These are phyloP conservation scores for Cryptoprocta ferox DNA, from an alignment of 2,797 vertebrate species.

Conservation along the genomic window DNA sequence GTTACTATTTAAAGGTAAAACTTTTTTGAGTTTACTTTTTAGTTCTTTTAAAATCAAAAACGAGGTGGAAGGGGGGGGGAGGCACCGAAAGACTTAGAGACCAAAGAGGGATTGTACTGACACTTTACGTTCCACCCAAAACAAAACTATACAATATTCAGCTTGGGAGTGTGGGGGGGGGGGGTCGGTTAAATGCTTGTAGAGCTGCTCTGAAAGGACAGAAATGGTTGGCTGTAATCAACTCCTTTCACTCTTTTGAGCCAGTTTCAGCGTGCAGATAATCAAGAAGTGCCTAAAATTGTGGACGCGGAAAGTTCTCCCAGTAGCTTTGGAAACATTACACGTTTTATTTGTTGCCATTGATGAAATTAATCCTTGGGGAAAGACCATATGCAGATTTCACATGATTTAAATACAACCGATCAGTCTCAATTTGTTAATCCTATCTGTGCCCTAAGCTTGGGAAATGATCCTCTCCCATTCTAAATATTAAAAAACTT, in stretches of 20 bases:
- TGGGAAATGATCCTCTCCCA: neutral
- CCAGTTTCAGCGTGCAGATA: neutral
- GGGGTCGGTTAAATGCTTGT: neutral
- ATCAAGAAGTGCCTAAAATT: neutral
- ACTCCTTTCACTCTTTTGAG: neutral
- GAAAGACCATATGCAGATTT: neutral
- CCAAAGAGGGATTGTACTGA: neutral
- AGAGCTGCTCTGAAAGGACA: neutral
- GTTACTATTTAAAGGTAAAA: neutral
- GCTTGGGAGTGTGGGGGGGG: too few species aligned
- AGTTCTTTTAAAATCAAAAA: neutral
- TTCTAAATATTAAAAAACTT: neutral
- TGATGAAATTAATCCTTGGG: neutral
- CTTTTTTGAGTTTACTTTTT: neutral
- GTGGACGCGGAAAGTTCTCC: neutral
- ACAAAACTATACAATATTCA: too few species aligned
- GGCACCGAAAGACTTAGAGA: neutral
- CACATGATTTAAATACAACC: neutral
- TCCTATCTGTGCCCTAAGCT: neutral
- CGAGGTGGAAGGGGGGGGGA: neutral
- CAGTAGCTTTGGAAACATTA: neutral
- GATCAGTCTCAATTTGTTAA: neutral
- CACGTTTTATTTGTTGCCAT: neutral
- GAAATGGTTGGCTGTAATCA: neutral
- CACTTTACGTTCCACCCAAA: neutral